phyloP scores from a whole-genome alignment of 1,140 invertebrate species.

The Caenorhabditis briggsae region DNA sequence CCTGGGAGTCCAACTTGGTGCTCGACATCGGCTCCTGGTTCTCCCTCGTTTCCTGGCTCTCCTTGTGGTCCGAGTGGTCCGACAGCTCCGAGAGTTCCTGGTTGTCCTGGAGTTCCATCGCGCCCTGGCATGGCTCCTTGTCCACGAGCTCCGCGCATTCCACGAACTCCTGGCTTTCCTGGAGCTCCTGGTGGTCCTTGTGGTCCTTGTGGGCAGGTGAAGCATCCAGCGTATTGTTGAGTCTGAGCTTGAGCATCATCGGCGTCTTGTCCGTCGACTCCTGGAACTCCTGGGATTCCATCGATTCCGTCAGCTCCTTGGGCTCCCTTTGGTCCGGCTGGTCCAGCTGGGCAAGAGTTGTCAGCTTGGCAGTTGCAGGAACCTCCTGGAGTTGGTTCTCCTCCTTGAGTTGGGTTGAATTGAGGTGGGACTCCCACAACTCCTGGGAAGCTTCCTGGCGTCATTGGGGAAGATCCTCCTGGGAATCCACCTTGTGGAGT shows the following conservation, averaged over 20 bases:
- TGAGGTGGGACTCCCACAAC: conserved; percentile 55
- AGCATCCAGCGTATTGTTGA: conserved; percentile 64
- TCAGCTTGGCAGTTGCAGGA: conserved; percentile 65
- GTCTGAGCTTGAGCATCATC: conserved; percentile 63
- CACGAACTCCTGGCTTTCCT: conserved; percentile 63
- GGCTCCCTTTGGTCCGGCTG: conserved; percentile 67
- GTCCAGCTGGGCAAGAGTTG: conserved; percentile 67
- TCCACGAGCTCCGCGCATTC: conserved; percentile 67
- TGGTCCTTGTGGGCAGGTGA: conserved; percentile 66
- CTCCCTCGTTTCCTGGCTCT: conserved; percentile 65
- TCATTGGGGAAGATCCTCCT: conserved; percentile 25
- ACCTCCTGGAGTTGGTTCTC: conserved; percentile 47
- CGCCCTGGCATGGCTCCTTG: conserved; percentile 62
- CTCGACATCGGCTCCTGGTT: conserved; percentile 63
- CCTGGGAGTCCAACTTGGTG: conserved; percentile 66
- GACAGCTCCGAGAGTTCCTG: conserved; percentile 63
- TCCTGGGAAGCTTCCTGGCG: conserved; percentile 57
- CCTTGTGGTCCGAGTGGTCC: conserved; percentile 66
- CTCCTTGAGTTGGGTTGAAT: conserved; percentile 56
- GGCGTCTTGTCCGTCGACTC: conserved; percentile 64
- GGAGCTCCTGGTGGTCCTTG: conserved; percentile 62
- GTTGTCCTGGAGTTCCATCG: conserved; percentile 65
- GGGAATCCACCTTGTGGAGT: conserved; percentile 48
- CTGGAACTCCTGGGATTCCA: conserved; percentile 66
- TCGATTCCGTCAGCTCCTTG: conserved; percentile 62